Conservation (phyloP, 1,140 invertebrate species). For the Pseudachorutes palmiensis region DNA sequence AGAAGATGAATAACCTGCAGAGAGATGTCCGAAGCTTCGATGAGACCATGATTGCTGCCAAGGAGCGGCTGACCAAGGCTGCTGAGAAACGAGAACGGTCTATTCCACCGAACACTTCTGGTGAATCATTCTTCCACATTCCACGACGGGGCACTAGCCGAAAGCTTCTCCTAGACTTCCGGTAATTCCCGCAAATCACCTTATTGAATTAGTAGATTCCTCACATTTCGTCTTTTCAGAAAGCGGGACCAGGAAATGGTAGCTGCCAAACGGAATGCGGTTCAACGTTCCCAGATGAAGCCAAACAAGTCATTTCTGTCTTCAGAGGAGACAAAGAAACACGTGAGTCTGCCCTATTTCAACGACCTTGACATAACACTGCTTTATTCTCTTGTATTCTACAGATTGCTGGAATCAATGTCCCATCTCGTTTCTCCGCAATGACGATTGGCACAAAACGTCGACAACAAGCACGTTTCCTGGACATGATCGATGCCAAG, state of each 20-base stretch:
- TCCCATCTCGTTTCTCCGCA: background rate
- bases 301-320: background rate
- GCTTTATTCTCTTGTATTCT: background rate
- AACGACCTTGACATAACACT: background rate
- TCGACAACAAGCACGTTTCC: background rate
- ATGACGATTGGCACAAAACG: background rate
- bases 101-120: too few species aligned
- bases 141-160: too few species aligned
- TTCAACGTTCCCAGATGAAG: background rate
- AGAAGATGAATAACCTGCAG: background rate
- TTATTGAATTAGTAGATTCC: too few species aligned
- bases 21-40: slow-evolving; percentile 1
- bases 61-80: background rate
- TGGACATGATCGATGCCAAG: background rate
- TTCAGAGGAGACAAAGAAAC: background rate
- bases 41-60: background rate
- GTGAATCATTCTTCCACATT: too few species aligned
- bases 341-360: background rate
- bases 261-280: background rate
- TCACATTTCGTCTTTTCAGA: too few species aligned
- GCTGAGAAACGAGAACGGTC: too few species aligned
- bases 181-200: too few species aligned
- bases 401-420: background rate
- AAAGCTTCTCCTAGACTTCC: too few species aligned
- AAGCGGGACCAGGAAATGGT: background rate